phyloP scores from a whole-genome alignment of 2,888 invertebrate genomes.

The Andrena fulva region DNA sequence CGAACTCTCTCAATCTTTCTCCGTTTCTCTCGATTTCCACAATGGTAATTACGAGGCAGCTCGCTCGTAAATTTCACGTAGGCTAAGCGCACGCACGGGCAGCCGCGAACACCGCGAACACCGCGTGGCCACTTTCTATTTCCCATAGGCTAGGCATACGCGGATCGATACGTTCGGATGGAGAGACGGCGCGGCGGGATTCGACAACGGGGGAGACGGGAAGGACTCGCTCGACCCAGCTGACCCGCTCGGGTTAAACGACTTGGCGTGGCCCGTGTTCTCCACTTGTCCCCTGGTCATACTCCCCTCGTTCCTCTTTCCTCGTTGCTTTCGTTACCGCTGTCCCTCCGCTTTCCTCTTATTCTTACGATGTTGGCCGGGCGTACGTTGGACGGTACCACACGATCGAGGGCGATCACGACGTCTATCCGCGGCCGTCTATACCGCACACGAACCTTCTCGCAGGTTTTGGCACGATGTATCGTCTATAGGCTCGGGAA shows the following conservation, averaged over 20 bases:
- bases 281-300: conserved; percentile 59
- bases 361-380: conserved; percentile 2
- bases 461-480: conserved; percentile 60
- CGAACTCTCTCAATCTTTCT: too few relatives aligned
- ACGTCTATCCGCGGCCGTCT: conserved; percentile 41
- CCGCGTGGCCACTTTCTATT: conserved; percentile 72
- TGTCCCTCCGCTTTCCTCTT: neutral
- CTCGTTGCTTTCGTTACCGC: conserved; percentile 24
- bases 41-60: conserved; percentile 80
- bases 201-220: conserved; percentile 11
- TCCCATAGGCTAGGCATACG: conserved; percentile 58
- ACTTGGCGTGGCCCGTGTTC: conserved; percentile 57
- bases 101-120: conserved; percentile 58
- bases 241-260: conserved; percentile 61
- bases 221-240: conserved; percentile 32
- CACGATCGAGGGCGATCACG: conserved; percentile 56
- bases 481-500: conserved; percentile 50
- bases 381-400: conserved; percentile 22
- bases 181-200: conserved; percentile 7
- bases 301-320: conserved; percentile 49
- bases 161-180: conserved; percentile 49
- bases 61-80: conserved; percentile 76
- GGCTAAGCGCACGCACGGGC: conserved; percentile 59
- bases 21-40: conserved; percentile 72
- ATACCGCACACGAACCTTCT: conserved; percentile 46